phyloP scores from a whole-genome alignment of 2,113 vertebrate species.

The Casuarius casuarius region DNA sequence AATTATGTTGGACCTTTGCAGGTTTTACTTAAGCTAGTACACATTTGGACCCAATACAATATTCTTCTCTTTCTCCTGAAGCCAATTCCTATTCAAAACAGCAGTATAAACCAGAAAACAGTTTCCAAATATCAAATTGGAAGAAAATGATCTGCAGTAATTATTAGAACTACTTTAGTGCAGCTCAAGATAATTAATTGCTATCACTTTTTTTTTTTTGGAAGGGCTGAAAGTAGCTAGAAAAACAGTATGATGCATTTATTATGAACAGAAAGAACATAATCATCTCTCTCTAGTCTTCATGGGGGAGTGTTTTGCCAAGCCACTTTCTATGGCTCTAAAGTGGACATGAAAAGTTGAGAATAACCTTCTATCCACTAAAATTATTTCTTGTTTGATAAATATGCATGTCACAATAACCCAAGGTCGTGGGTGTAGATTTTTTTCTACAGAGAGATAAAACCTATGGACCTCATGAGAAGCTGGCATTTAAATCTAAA shows the following conservation, averaged over 20 bases:
- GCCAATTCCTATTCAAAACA: background rate
- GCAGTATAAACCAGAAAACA: background rate
- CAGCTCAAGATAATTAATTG: background rate
- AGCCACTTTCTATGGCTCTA: background rate
- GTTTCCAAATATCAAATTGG: background rate
- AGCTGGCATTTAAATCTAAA: conserved; percentile 62
- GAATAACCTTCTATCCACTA: background rate
- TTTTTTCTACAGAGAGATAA: conserved; percentile 34
- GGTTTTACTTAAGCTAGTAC: background rate
- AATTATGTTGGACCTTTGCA: background rate
- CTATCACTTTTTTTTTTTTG: background rate
- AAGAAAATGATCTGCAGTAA: background rate
- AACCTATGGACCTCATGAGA: conserved; percentile 12
- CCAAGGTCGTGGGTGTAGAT: background rate
- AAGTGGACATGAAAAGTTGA: background rate
- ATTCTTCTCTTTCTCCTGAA: background rate
- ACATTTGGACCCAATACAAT: background rate
- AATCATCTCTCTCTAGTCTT: background rate
- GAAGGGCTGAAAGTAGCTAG: background rate
- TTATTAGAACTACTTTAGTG: background rate
- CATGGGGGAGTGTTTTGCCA: background rate
- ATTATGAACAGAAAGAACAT: background rate
- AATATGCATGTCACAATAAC: background rate
- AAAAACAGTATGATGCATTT: background rate
- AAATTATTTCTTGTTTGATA: background rate